Conservation (phyloP, 2,113 vertebrate species). For the Catharus fuscescens region DNA sequence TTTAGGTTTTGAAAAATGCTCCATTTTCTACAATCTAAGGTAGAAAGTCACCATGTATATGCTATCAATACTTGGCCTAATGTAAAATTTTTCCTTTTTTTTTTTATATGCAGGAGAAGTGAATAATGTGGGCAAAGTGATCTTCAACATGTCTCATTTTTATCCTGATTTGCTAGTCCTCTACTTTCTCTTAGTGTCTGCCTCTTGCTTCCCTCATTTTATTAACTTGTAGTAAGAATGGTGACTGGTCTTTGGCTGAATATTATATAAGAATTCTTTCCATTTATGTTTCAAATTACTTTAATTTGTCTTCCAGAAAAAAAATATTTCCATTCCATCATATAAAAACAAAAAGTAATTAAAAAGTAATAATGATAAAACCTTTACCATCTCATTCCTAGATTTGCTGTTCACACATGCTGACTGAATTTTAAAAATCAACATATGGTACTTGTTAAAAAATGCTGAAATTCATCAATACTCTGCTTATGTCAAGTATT, state of each 20-base stretch:
- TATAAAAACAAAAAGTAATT: neutral
- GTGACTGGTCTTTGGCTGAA: neutral
- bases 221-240: neutral
- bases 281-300: neutral
- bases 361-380: neutral
- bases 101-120: rapidly evolving
- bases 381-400: neutral
- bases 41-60: neutral
- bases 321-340: neutral
- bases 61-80: neutral
- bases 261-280: neutral
- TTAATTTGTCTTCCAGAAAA: neutral
- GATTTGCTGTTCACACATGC: neutral
- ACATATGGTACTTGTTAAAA: neutral
- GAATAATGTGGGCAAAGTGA: neutral
- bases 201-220: neutral
- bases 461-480: neutral
- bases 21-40: neutral
- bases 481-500: neutral
- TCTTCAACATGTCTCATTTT: neutral
- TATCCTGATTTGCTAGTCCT: neutral
- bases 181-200: neutral
- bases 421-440: neutral
- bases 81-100: neutral
- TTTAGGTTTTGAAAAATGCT: rapidly evolving